Evolutionary conservation across 2,797 vertebrate species (phyloP), one percentile per base, ranked within the genome.

Genomic region (Ptychobarbus kaznakovi): DNA sequence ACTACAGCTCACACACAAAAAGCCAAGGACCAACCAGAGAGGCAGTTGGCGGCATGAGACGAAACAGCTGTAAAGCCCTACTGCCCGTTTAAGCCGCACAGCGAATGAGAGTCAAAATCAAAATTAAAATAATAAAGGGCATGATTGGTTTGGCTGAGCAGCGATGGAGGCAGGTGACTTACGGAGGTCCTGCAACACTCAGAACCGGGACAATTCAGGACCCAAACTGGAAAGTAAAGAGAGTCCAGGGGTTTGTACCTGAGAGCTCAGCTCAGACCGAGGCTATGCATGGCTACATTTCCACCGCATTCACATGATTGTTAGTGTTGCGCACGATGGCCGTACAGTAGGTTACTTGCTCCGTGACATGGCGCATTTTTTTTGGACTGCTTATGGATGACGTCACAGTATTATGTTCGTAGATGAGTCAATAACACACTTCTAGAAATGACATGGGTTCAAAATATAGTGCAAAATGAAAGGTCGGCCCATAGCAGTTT

Each of bases 171-270:
- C 90, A 92, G 85, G 92, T 94, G 95, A 98, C 98, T 99, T 99
- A 99, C 98, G 96, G 93, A 92, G 95, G 93, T 95, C 94, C 94
- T 94, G 96, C 95, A 83, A 95, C 93, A 95, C 96, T 99, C 97
- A 99, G 95, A 99, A 97, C 93, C 96, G 96, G 95, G 97, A 98
- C 96, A 97, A 97, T 95, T 98, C 97, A 96, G 96, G 96, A 95
- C 97, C 96, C 91, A 97, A 93, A 95, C 98, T 99, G 97, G 96
- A 99, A 96, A 96, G 95, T 97, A 98, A 98, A 96, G 94, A 96
- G 95, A 96, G 95, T 94, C 96, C 91, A 92, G 93, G 92, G 92
- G 94, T 96, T 96, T 97, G 92, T 90, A 93, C 86, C 84, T 84
- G 61, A 84, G 82, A 85, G 91, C 88, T 94, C 91, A 93, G 90